Percentiles rank a stretch among this genome's conserved stretches.
Conservation (phyloP, 1,140 invertebrate species). For the Hesperophylax magnus region DNA sequence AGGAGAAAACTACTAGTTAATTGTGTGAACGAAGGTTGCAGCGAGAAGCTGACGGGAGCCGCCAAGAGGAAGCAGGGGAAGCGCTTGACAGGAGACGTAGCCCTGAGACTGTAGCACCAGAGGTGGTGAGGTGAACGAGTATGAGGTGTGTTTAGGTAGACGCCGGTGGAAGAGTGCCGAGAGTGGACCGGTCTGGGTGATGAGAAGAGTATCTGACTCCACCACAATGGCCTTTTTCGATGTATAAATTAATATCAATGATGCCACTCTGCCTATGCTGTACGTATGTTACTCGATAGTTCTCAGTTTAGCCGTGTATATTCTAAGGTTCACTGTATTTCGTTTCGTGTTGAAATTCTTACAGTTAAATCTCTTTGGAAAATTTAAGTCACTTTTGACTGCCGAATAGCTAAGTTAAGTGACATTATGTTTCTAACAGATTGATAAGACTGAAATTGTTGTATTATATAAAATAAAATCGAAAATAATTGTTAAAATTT, state of each 20-base stretch:
- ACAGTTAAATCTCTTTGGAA: slow-evolving; percentile 38
- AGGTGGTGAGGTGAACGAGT: neutral
- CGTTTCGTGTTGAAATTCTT: slow-evolving; percentile 40
- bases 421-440: slow-evolving; percentile 55
- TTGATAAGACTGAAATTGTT: slow-evolving; percentile 57
- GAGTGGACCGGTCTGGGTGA: slow-evolving; percentile 12
- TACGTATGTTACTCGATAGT: slow-evolving; percentile 47
- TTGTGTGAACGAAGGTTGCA: neutral
- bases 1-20: slow-evolving; percentile 25
- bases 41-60: slow-evolving; percentile 40
- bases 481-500: slow-evolving; percentile 48
- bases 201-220: slow-evolving; percentile 21
- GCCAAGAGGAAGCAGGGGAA: slow-evolving; percentile 51
- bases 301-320: slow-evolving; percentile 43
- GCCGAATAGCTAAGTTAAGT: slow-evolving; percentile 51
- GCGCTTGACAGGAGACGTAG: slow-evolving; percentile 7
- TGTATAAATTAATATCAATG: slow-evolving; percentile 54
- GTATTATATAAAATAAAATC: slow-evolving; percentile 54
- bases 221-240: slow-evolving; percentile 53
- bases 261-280: slow-evolving; percentile 56
- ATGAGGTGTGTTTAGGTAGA: neutral
- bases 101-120: slow-evolving; percentile 16
- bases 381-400: slow-evolving; percentile 52
- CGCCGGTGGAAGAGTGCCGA: neutral
- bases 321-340: slow-evolving; percentile 44